Conservation (phyloP, 1,140 invertebrate species). For the Anastrepha ludens region DNA sequence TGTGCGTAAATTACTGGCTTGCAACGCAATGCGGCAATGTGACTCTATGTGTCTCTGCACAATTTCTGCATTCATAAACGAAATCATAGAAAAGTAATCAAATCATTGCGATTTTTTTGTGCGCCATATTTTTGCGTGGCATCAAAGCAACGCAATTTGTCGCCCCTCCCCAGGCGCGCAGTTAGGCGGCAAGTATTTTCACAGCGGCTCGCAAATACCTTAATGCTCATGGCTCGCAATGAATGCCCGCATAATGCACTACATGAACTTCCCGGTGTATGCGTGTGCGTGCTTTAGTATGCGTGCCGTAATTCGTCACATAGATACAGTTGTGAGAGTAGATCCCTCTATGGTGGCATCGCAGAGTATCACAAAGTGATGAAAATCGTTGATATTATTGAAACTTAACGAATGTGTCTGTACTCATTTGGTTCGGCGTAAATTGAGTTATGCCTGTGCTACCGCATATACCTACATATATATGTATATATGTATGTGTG, state of each 20-base stretch:
- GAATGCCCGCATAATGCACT: neutral
- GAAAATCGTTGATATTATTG: conserved; percentile 27
- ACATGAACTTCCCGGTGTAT: neutral
- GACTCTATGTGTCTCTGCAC: neutral
- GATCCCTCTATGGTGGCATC: neutral
- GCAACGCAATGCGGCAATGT: conserved; percentile 6
- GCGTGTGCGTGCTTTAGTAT: neutral
- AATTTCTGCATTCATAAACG: conserved; percentile 24
- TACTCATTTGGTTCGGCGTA: conserved; percentile 5
- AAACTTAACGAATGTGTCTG: conserved; percentile 13
- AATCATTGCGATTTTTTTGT: conserved; percentile 16
- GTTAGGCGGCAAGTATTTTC: neutral
- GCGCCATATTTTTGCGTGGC: neutral
- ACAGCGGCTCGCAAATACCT: too few relatives aligned
- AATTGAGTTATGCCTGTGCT: conserved; percentile 30
- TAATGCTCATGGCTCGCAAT: neutral
- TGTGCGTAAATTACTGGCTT: neutral
- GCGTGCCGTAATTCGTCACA: neutral
- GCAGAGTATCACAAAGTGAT: neutral
- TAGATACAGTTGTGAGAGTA: neutral
- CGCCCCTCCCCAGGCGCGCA: neutral
- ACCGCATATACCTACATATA: neutral
- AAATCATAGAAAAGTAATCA: conserved; percentile 47
- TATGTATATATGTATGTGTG: too few relatives aligned
- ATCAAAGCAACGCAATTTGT: neutral